Evolutionary conservation across 1,140 invertebrate species (phyloP), one percentile per base, ranked within the genome.

Genomic region (Gonioctena quinquepunctata): DNA sequence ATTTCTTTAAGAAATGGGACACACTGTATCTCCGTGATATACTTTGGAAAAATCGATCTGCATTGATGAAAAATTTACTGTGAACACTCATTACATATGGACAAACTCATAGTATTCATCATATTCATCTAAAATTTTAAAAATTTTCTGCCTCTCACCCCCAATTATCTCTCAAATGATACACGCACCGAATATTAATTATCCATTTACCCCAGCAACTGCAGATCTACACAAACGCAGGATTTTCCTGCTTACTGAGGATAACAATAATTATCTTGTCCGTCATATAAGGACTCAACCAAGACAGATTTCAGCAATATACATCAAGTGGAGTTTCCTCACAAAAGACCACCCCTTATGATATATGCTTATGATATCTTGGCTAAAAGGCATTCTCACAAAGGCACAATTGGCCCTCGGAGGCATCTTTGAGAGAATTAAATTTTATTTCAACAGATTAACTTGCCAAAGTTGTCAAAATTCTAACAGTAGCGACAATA

Each of bases 391-490:
- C 54, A 54, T 27, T 57, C 57, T 65, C 48, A 71, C 72, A 68
- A 74, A 74, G 62, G 72, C 71, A 48, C 64, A 73, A 75, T 73
- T 70, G 68, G 59, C 66, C 74, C 74, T 70, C 56, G n/a, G 74
- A 73, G 74, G 66, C 59, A 64, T 67, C 68, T 57, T 54, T 50
- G 21, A 54, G 74, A 61, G 74, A 73, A 75, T 75, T 75, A 75
- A 75, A 75, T 75, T 75, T 75, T 75, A 75, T 75, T 72, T 73
- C 68, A 28, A 49, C 49, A 75, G 74, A 75, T 75, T 75, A 75
- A 75, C 74, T 73, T 73, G 71, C 68, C 70, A 57, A 69, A 70
- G 74, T 75, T 75, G 74, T 75, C 74, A 75, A 75, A 75, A 49
- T 73, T 65, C 66, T 75, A 75, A 75, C 72, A 50, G 72, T 74